phyloP scores from a whole-genome alignment of 1,140 invertebrate genomes.

The Macrotrachela quadricornifera region DNA sequence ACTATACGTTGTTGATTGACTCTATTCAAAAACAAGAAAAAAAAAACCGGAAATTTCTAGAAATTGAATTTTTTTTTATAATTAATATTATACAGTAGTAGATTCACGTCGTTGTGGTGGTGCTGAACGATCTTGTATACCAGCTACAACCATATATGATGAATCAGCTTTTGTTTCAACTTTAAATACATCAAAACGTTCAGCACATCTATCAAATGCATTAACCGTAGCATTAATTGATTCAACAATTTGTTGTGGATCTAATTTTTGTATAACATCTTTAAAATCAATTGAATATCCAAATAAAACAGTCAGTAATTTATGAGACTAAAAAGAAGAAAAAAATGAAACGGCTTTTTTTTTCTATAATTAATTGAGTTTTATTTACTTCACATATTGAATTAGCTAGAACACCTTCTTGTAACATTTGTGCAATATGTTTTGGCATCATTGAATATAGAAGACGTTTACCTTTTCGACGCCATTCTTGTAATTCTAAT shows the following conservation, averaged over 20 bases:
- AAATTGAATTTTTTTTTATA: too few species aligned
- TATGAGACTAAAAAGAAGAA: constrained; percentile 33
- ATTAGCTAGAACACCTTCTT: constrained; percentile 3
- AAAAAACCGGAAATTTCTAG: too few species aligned
- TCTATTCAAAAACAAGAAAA: too few species aligned
- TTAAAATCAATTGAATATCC: constrained; percentile 40
- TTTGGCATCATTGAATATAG: constrained; percentile 23
- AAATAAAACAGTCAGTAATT: constrained; percentile 38
- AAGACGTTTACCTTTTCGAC: constrained; percentile 52
- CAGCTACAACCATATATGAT: constrained; percentile 64
- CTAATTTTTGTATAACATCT: constrained; percentile 37
- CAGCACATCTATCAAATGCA: constrained; percentile 42
- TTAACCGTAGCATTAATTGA: constrained; percentile 63
- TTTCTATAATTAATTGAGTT: too few species aligned
- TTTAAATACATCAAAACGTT: constrained; percentile 24
- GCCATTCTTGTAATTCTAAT: constrained; percentile 37
- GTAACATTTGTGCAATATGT: constrained; percentile 36
- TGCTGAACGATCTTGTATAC: constrained; percentile 16
- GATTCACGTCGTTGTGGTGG: not conserved
- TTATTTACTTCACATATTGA: constrained; percentile 1
- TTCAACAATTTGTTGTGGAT: constrained; percentile 54
- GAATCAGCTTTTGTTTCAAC: constrained; percentile 58
- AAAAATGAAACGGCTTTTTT: too few species aligned
- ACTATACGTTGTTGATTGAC: too few species aligned
- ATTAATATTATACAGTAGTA: too few species aligned